phyloP scores from a whole-genome alignment of 2,113 vertebrate species.

The Nothobranchius kuhntae region DNA sequence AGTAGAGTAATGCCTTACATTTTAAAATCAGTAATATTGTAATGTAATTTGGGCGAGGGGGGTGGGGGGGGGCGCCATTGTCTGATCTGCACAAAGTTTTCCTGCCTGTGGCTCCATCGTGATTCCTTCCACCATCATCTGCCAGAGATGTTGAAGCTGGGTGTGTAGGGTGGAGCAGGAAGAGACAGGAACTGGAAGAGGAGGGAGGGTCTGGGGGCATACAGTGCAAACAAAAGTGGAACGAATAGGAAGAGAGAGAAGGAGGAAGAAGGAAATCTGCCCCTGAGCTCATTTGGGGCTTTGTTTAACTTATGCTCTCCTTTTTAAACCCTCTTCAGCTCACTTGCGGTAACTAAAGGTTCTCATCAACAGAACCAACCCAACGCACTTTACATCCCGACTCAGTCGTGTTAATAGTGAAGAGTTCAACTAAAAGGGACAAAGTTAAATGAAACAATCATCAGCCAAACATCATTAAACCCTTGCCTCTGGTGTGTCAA shows the following conservation, averaged over 20 bases:
- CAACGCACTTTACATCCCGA: slow-evolving; percentile 39
- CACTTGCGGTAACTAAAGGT: slow-evolving; percentile 19
- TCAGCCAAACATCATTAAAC: slow-evolving; percentile 58
- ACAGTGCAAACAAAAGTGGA: slow-evolving; percentile 33
- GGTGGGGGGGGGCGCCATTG: slow-evolving; percentile 56
- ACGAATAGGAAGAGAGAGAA: slow-evolving; percentile 42
- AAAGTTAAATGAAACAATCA: slow-evolving; percentile 43
- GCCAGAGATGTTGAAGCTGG: slow-evolving; percentile 66
- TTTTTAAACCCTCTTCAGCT: slow-evolving; percentile 26
- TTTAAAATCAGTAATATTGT: no score
- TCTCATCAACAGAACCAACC: slow-evolving; percentile 13
- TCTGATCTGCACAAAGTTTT: slow-evolving; percentile 50
- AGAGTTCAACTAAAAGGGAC: slow-evolving; percentile 32
- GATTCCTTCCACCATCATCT: slow-evolving; percentile 71
- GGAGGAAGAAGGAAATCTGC: slow-evolving; percentile 50
- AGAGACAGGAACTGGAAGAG: slow-evolving; percentile 50
- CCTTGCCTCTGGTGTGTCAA: slow-evolving; percentile 54
- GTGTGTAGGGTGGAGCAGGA: slow-evolving; percentile 70
- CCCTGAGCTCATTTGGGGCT: slow-evolving; percentile 68
- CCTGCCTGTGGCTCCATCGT: slow-evolving; percentile 64
- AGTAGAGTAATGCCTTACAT: no score
- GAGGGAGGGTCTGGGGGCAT: slow-evolving; percentile 37
- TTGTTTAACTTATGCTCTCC: slow-evolving; percentile 55
- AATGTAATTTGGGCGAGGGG: neutral
- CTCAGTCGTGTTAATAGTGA: slow-evolving; percentile 17